These are phyloP conservation scores for Smutsia gigantea DNA, from an alignment of 2,797 vertebrate genomes.

Conservation along the genomic window DNA sequence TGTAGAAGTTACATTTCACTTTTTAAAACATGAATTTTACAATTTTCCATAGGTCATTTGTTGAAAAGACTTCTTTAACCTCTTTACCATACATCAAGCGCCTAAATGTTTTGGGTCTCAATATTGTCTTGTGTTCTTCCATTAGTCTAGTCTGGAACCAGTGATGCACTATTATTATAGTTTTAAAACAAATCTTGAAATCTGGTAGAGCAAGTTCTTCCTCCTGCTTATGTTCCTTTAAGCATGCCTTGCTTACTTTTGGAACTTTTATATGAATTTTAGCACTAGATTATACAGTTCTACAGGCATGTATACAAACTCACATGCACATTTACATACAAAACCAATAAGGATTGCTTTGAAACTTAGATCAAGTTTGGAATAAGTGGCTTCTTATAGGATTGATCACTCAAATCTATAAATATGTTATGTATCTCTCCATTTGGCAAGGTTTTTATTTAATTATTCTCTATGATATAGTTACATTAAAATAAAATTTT, in stretches of 20 bases:
- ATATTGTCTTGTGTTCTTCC: neutral
- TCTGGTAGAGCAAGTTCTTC: neutral
- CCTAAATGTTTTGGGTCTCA: neutral
- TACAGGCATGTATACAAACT: neutral
- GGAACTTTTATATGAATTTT: conserved; percentile 3
- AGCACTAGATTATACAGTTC: neutral
- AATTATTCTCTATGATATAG: neutral
- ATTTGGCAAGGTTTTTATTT: neutral
- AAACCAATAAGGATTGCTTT: neutral
- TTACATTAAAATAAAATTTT: neutral
- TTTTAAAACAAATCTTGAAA: neutral
- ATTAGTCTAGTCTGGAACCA: neutral
- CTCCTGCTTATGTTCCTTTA: neutral
- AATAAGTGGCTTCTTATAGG: neutral
- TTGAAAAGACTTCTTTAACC: neutral
- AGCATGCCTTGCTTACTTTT: neutral
- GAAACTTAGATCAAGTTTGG: neutral
- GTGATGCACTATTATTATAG: neutral
- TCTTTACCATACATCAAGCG: neutral
- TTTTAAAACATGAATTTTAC: neutral
- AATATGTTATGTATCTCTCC: neutral
- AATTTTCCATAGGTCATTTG: neutral
- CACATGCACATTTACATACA: neutral
- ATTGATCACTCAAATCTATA: neutral
- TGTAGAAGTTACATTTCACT: neutral